phyloP scores from a whole-genome alignment of 2,888 invertebrate species.

The Ommatoiulus sabulosus region DNA sequence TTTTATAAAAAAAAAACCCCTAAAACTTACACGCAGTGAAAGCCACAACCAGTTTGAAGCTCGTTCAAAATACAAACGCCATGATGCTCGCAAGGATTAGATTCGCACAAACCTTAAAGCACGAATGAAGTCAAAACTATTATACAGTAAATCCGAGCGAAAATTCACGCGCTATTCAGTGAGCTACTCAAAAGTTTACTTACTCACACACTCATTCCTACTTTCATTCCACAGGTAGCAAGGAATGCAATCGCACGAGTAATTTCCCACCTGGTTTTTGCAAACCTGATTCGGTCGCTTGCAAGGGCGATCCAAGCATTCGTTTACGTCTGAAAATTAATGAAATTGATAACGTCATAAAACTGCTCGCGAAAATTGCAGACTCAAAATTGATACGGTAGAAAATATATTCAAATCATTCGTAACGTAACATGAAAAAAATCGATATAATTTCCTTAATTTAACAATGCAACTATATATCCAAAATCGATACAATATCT shows the following conservation, averaged over 20 bases:
- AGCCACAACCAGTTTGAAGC: slow-evolving; percentile 12
- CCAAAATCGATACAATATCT: too few relatives aligned
- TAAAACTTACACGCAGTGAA: neutral
- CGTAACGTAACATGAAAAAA: too few relatives aligned
- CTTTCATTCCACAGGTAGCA: slow-evolving; percentile 42
- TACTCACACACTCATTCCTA: slow-evolving; percentile 21
- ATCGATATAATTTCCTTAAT: too few relatives aligned
- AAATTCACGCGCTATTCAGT: neutral
- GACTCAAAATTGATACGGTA: too few relatives aligned
- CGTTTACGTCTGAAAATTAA: slow-evolving; percentile 30
- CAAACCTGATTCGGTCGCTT: slow-evolving; percentile 9
- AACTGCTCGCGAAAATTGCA: too few relatives aligned
- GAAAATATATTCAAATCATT: too few relatives aligned
- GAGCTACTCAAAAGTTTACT: neutral
- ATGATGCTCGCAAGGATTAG: slow-evolving; percentile 51
- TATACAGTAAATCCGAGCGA: neutral
- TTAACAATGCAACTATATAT: too few relatives aligned
- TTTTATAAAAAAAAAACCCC: too few relatives aligned
- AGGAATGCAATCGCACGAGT: slow-evolving; percentile 45
- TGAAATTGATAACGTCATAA: too few relatives aligned
- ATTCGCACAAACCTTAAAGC: slow-evolving; percentile 14
- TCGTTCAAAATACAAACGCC: neutral
- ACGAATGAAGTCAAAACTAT: neutral
- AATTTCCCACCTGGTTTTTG: slow-evolving; percentile 42
- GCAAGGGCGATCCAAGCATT: slow-evolving; percentile 31